These are phyloP conservation scores for Diarsia dahlii DNA, from an alignment of 2,888 invertebrate species.

Conservation along the genomic window DNA sequence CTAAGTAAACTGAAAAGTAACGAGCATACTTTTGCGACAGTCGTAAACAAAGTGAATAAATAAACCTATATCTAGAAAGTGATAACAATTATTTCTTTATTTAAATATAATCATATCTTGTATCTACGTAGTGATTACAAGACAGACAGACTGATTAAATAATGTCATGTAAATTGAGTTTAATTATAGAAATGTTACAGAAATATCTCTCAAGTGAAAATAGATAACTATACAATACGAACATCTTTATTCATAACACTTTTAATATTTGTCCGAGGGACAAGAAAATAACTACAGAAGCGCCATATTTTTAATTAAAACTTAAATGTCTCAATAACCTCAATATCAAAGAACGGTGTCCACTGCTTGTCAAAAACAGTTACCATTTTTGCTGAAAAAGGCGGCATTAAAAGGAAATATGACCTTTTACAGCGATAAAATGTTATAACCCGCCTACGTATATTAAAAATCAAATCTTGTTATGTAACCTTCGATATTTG, in stretches of 20 bases:
- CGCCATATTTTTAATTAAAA: constrained; percentile 6
- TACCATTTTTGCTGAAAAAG: not conserved
- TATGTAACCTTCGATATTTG: constrained; percentile 17
- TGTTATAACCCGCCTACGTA: constrained; percentile 14
- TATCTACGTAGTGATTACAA: not conserved
- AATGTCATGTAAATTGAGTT: constrained; percentile 1
- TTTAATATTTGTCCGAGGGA: not conserved
- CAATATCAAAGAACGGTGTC: constrained; percentile 4
- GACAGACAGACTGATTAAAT: constrained; percentile 10
- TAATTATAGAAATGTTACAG: constrained; percentile 20
- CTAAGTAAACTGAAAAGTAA: not conserved
- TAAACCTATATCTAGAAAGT: not conserved
- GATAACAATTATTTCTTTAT: constrained; percentile 9
- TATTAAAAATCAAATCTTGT: constrained; percentile 22
- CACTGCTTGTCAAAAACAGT: constrained; percentile 10
- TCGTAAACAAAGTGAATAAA: not conserved
- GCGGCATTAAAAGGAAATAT: constrained; percentile 9
- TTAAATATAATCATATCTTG: constrained; percentile 1
- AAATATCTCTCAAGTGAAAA: not conserved
- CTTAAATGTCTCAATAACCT: not conserved
- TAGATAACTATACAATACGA: no score
- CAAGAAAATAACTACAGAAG: constrained; percentile 5
- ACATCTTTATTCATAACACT: not conserved
- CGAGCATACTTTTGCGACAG: not conserved
- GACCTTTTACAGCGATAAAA: constrained; percentile 23